Base-by-base conservation (phyloP, 2,797 vertebrate genomes). In the Ataeniobius toweri region DNA sequence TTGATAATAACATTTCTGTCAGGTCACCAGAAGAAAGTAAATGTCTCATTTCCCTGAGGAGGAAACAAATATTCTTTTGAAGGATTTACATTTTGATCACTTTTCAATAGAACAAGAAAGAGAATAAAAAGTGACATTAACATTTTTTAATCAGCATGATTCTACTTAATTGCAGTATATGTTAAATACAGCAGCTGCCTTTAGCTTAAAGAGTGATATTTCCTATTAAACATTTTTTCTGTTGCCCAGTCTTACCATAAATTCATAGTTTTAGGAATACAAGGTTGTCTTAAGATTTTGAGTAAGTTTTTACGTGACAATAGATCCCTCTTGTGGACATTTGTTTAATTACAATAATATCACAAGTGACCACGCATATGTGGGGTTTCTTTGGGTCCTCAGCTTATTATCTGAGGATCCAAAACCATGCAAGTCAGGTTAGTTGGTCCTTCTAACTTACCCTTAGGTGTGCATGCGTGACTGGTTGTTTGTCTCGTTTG, bases 271-370 rank as follows among this genome's bases (percentile, higher is more conserved):
- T 68, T 44, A 68, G 10, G 7, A 44, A 44, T n/a, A 6, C 22
- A 68, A 44, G 22, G 0, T 6, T 68, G 24, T 68, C 9, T 68
- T n/a, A 68, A 44, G 39, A 44, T 14, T 44, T 68, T 44, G 39
- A 22, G 22, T 24, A 14, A 3, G 0, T 51, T 18, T 78, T 53
- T 41, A 6, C 77, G n/a, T 67, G 13, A 26, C 39, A 31, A 46
- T 72, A 44, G 44, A 81, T 0, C 90, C 80, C 87, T 88, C 91
- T 87, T 80, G 88, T 92, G 93, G 84, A 71, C 0, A 53, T 51
- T 46, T 68, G 0, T 31, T 44, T 59, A 20, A 79, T 39, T 85
- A 39, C 82, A 88, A 5, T 48, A 28, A 70, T 53, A 48, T 44
- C 10, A 26, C n/a, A 46, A 48, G 1, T 69, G 24, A 68, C 41